Conservation (phyloP, 2,888 invertebrate genomes). For the Eristalis tenax region DNA sequence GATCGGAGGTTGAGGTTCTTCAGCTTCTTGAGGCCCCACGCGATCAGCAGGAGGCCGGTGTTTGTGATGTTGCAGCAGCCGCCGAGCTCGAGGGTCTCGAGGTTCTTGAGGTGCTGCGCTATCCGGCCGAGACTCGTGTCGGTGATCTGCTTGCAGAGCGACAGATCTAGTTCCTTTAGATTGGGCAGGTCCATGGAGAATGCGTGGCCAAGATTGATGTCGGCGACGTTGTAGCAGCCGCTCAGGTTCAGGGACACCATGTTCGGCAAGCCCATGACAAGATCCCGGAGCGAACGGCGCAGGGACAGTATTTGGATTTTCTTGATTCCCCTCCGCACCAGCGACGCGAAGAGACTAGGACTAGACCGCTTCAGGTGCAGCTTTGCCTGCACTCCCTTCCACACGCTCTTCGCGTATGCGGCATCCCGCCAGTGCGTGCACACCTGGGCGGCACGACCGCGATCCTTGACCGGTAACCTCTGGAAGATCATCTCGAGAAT, state of each 20-base stretch:
- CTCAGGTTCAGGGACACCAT: slow-evolving; percentile 93
- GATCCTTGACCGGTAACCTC: slow-evolving; percentile 92
- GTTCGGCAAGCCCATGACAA: slow-evolving; percentile 92
- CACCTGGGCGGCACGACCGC: slow-evolving; percentile 95
- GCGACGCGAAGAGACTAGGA: slow-evolving; percentile 91
- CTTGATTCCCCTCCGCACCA: slow-evolving; percentile 93
- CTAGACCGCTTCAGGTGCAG: slow-evolving; percentile 92
- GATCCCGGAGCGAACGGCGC: slow-evolving; percentile 90
- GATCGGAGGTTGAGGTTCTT: slow-evolving; percentile 93
- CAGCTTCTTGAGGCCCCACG: slow-evolving; percentile 93
- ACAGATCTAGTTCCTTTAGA: slow-evolving; percentile 91
- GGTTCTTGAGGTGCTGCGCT: slow-evolving; percentile 91
- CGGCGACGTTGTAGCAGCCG: slow-evolving; percentile 96
- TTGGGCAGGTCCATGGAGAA: slow-evolving; percentile 89
- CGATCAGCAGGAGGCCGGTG: slow-evolving; percentile 91
- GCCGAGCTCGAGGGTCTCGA: slow-evolving; percentile 93
- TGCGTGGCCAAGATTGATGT: slow-evolving; percentile 91
- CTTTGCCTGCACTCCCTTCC: slow-evolving; percentile 96
- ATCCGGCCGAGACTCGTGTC: slow-evolving; percentile 93
- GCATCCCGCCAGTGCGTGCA: slow-evolving; percentile 95
- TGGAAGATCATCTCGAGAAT: slow-evolving; percentile 95
- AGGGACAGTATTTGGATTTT: slow-evolving; percentile 94
- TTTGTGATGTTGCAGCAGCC: slow-evolving; percentile 96
- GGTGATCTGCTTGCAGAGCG: slow-evolving; percentile 97
- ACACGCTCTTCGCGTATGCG: slow-evolving; percentile 94